Conservation (phyloP, 2,888 invertebrate genomes). For the Apodemia zela region DNA sequence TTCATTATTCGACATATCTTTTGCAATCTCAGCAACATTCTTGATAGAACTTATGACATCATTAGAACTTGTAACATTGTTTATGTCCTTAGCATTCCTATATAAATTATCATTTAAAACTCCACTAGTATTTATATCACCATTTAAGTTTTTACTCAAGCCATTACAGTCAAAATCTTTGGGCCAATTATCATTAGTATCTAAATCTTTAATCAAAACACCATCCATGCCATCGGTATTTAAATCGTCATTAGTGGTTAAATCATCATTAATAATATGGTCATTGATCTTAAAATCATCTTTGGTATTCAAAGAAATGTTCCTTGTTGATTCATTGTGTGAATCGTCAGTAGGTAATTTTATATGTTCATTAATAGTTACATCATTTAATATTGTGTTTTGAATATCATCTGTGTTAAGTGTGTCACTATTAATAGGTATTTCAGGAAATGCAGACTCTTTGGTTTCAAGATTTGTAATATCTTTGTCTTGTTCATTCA, state of each 20-base stretch:
- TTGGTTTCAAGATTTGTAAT: constrained; percentile 11
- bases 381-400: not conserved
- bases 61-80: not conserved
- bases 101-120: not conserved
- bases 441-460: not conserved
- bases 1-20: not conserved
- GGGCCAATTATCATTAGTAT: not conserved
- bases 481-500: constrained; percentile 21
- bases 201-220: constrained; percentile 1
- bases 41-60: not conserved
- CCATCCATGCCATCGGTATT: not conserved
- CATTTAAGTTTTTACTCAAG: not conserved
- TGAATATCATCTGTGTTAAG: not conserved
- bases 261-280: constrained; percentile 21
- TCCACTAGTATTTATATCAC: not conserved
- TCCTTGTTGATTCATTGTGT: not conserved
- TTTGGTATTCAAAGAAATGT: not conserved
- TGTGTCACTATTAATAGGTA: not conserved
- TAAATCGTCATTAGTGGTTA: not conserved
- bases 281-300: not conserved
- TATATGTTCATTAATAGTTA: not conserved
- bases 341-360: not conserved
- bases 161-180: not conserved
- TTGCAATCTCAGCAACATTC: not conserved
- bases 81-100: not conserved